phyloP scores from a whole-genome alignment of 2,888 invertebrate species.

The Trisateles emortualis region DNA sequence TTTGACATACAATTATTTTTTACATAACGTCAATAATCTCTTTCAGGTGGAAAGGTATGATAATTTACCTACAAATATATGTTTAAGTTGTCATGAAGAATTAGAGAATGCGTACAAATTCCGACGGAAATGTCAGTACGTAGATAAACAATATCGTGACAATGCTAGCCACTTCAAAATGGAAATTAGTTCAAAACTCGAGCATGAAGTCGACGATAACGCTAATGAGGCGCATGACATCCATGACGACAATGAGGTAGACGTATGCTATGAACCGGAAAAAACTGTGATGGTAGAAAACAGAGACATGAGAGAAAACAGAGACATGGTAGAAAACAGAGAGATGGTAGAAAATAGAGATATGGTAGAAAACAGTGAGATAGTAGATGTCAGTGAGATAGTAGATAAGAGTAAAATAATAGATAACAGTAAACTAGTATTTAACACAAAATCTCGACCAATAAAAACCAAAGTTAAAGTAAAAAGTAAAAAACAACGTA shows the following conservation, averaged over 20 bases:
- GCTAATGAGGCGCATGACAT: slow-evolving; percentile 44
- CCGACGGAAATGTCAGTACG: slow-evolving; percentile 76
- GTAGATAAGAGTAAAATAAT: slow-evolving; percentile 18
- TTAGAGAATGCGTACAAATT: slow-evolving; percentile 81
- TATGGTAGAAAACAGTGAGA: not conserved
- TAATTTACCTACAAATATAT: slow-evolving; percentile 73
- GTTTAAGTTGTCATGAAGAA: slow-evolving; percentile 71
- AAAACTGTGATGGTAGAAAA: slow-evolving; percentile 13
- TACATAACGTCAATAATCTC: not conserved
- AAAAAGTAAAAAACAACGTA: slow-evolving; percentile 59
- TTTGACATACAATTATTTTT: no score
- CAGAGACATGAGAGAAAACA: no score
- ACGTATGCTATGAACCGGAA: slow-evolving; percentile 48
- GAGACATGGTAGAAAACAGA: no score
- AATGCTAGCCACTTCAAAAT: slow-evolving; percentile 60
- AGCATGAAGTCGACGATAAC: slow-evolving; percentile 30
- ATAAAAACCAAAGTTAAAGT: slow-evolving; percentile 40
- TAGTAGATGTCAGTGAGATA: no score
- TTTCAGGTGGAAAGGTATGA: slow-evolving; percentile 74
- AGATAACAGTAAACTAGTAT: slow-evolving; percentile 5
- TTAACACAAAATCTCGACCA: slow-evolving; percentile 42
- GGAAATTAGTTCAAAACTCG: slow-evolving; percentile 57
- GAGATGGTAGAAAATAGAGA: slow-evolving; percentile 23
- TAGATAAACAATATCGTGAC: slow-evolving; percentile 66
- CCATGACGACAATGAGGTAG: slow-evolving; percentile 27